Conservation (phyloP, 2,113 vertebrate species). For the Xyliphius kryptos region DNA sequence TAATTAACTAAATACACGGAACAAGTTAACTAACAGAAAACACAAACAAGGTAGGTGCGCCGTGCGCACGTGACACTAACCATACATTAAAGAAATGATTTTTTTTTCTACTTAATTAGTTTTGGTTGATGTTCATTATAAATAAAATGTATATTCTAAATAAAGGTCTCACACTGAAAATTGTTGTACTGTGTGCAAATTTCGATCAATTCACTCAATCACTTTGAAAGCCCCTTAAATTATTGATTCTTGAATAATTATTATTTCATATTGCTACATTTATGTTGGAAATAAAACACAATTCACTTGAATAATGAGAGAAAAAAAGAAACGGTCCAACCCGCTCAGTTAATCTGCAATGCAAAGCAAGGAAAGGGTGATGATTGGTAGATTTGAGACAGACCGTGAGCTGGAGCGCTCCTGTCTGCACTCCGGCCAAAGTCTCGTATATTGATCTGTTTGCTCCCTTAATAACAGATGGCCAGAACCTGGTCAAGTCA, state of each 20-base stretch:
- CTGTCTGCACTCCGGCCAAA: slow-evolving; percentile 56
- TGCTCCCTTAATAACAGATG: slow-evolving; percentile 67
- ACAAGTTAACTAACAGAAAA: too few species aligned
- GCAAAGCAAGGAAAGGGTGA: slow-evolving; percentile 28
- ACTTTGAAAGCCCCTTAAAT: background rate
- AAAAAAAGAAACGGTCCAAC: slow-evolving; percentile 22
- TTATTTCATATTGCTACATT: background rate
- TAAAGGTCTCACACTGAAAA: too few species aligned
- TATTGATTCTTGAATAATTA: background rate
- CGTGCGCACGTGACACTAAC: too few species aligned
- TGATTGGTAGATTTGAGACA: slow-evolving; percentile 39
- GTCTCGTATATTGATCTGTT: slow-evolving; percentile 66
- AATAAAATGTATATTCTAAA: too few species aligned
- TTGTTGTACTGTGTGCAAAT: too few species aligned
- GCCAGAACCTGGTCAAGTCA: slow-evolving; percentile 66
- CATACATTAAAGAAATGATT: too few species aligned
- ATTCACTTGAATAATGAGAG: slow-evolving; percentile 12
- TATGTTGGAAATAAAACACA: background rate
- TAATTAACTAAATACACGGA: too few species aligned
- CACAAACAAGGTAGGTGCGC: too few species aligned
- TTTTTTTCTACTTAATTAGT: too few species aligned
- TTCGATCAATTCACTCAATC: too few species aligned
- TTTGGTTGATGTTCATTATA: too few species aligned
- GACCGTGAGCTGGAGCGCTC: slow-evolving; percentile 47
- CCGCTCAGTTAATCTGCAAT: slow-evolving; percentile 20